A percentile compares a stretch with the other conserved stretches of the same genome.
Evolutionary conservation across 2,797 vertebrate species (phyloP).

Genomic region (Anguilla marmorata): DNA sequence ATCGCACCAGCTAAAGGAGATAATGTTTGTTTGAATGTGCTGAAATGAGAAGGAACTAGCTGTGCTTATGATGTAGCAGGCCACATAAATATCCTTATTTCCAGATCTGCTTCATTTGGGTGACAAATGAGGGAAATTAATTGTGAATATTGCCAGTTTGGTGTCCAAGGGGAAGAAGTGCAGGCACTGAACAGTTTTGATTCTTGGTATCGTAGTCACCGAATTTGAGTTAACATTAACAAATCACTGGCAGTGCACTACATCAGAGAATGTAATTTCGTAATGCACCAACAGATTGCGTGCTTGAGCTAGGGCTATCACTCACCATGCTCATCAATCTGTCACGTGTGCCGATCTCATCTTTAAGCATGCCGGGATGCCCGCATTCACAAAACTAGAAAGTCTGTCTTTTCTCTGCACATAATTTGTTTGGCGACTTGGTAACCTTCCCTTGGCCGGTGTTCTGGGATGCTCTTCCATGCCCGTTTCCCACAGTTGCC

Average conservation of each 20-base stretch:
- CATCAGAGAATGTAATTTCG: background rate
- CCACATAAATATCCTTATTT: background rate
- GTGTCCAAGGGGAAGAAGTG: background rate
- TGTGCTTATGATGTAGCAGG: background rate
- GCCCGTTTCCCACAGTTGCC: background rate
- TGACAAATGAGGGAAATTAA: background rate
- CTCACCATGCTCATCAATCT: slow-evolving; percentile 4
- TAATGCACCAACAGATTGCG: slow-evolving; percentile 3
- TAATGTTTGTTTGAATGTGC: background rate
- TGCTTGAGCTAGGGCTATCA: background rate
- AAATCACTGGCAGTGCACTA: background rate
- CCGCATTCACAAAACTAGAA: background rate
- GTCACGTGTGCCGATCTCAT: background rate
- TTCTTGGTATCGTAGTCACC: background rate
- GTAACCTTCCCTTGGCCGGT: background rate
- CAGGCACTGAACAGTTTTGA: background rate
- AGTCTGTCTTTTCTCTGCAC: background rate
- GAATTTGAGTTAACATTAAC: background rate
- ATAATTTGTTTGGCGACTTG: background rate
- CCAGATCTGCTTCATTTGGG: background rate
- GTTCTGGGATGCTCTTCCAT: background rate
- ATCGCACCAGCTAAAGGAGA: background rate
- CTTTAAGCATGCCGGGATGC: background rate
- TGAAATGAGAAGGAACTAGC: background rate
- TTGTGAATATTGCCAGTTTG: background rate